Percentiles rank a stretch among this genome's conserved stretches.
Conservation (phyloP, 2,888 invertebrate genomes). For the Phalangium opilio region DNA sequence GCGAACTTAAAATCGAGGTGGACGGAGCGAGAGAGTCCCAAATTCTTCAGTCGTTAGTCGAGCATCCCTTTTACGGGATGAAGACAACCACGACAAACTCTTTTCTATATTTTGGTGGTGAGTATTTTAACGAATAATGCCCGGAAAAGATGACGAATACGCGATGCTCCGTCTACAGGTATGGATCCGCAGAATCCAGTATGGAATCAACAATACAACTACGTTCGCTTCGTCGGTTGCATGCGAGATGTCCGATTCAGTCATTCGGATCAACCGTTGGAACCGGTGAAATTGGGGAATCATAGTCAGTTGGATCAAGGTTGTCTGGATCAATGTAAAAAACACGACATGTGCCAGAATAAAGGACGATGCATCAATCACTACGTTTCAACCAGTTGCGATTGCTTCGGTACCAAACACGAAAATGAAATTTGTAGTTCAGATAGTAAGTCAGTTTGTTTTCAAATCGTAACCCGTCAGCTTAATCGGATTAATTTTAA, state of each 20-base stretch:
- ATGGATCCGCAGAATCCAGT: conserved; percentile 70
- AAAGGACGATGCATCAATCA: conserved; percentile 81
- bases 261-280: conserved; percentile 5
- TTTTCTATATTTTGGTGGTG: conserved; percentile 13
- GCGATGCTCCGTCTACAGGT: conserved; percentile 35
- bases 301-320: conserved; percentile 80
- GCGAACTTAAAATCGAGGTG: conserved; percentile 67
- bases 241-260: conserved; percentile 64
- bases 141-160: too few species aligned
- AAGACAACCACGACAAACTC: conserved; percentile 3
- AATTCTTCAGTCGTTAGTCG: conserved; percentile 59
- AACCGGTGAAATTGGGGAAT: conserved; percentile 42
- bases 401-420: conserved; percentile 80
- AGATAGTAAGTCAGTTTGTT: conserved; percentile 51
- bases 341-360: conserved; percentile 69
- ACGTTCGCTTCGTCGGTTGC: conserved; percentile 82
- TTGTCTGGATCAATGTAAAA: conserved; percentile 51
- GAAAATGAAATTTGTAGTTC: conserved; percentile 85
- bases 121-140: conserved; percentile 1
- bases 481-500: too few species aligned
- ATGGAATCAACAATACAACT: conserved; percentile 68
- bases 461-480: too few species aligned
- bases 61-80: conserved; percentile 71
- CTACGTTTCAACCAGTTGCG: conserved; percentile 73
- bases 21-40: conserved; percentile 69